Base-by-base conservation (phyloP, 2,113 vertebrate species). In the Turnix velox region DNA sequence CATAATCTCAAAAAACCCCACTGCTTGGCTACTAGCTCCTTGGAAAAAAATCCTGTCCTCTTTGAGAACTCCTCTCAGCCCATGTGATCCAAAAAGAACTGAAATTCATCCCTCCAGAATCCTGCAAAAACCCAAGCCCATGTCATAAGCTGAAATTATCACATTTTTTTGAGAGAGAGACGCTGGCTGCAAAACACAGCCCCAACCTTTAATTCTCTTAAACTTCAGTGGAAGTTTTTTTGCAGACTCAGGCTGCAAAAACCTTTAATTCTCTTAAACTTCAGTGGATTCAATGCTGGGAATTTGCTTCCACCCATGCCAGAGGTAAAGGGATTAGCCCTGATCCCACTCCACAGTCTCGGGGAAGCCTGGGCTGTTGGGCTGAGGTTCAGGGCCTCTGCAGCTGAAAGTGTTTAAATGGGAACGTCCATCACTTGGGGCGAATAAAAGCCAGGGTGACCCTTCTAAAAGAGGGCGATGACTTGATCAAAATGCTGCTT, bases 401-500 rank as follows among this genome's bases (percentile, higher is more conserved):
- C 85, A 86, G 86, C 88, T 92, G 96, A 93, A 92, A 92, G 72
- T 83, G 46, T 73, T 94, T 94, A 95, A 96, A 94, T 96, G 54
- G 87, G 72, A 74, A 91, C 0, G 89, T 97, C 94, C 87, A 93
- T 93, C 92, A 88, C 67, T 30, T 3, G 1, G 27, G 37, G 33
- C 40, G 76, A 96, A 95, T 91, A 75, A 93, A 95, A 83, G 84
- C 10, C 1, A 77, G 43, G 91, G 67, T 89, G 59, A 87, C 62
- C 67, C 61, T 82, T 90, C 76, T 81, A 57, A 84, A 90, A 76
- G 72, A 69, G 48, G 28, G 55, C 71, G 28, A 96, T 93, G 94
- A 96, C 88, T 96, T 96, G 87, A 96, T 96, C 88, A 93, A 97
- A 97, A 92, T 76, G 90, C 92, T 96, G 91, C 94, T 96, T 95